Conservation (phyloP, 2,888 invertebrate genomes). For the Noctua janthina region DNA sequence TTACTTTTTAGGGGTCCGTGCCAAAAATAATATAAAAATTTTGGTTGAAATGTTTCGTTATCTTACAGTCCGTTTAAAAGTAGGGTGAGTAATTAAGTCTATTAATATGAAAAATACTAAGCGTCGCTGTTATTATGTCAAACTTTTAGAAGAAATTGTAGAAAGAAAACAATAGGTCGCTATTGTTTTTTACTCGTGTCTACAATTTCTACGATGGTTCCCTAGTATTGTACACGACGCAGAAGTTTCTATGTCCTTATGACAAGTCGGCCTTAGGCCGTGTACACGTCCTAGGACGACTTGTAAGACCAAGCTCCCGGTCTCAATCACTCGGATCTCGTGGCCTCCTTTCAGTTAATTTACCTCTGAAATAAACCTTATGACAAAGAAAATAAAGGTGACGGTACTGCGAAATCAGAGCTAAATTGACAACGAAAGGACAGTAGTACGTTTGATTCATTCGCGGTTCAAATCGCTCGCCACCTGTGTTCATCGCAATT, state of each 20-base stretch:
- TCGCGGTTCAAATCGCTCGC: not conserved
- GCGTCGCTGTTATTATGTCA: not conserved
- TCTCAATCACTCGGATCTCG: not conserved
- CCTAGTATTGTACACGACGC: not conserved
- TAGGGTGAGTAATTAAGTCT: not conserved
- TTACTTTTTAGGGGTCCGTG: conserved; percentile 22
- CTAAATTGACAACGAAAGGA: not conserved
- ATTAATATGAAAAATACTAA: not conserved
- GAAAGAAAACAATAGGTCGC: not conserved
- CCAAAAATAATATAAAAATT: not conserved
- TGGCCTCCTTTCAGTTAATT: not conserved
- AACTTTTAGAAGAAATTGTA: not conserved
- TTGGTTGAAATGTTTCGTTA: not conserved
- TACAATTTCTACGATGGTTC: not conserved
- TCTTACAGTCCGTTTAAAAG: not conserved
- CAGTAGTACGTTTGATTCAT: not conserved
- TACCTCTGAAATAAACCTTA: not conserved
- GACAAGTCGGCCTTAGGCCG: not conserved
- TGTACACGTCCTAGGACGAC: not conserved
- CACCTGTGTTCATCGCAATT: not conserved
- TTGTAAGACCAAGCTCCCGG: not conserved
- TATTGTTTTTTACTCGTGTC: too few species aligned
- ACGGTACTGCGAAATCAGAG: not conserved
- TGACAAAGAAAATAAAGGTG: not conserved
- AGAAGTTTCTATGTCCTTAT: not conserved